Conservation (phyloP, 2,797 vertebrate species). For the Pangasius djambal region DNA sequence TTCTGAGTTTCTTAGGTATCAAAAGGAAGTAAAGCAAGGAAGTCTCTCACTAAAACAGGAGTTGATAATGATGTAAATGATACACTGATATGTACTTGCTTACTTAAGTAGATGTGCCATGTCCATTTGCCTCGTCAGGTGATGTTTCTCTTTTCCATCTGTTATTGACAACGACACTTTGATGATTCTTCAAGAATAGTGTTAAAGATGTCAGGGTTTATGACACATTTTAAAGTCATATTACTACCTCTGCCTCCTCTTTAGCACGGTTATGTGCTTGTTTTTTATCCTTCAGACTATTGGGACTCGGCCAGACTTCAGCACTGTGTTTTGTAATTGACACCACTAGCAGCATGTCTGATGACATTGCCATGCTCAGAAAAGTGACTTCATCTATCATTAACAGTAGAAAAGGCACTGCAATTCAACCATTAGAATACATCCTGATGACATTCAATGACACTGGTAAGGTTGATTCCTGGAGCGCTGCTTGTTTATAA, state of each 20-base stretch:
- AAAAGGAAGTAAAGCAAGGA: not conserved
- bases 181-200: not conserved
- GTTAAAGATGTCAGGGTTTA: not conserved
- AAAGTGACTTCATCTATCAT: conserved; percentile 43
- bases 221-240: not conserved
- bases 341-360: conserved; percentile 51
- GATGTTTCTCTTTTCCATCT: not conserved
- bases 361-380: conserved; percentile 39
- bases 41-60: not conserved
- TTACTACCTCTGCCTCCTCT: not conserved
- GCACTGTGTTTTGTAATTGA: conserved; percentile 56
- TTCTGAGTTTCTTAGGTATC: conserved; percentile 49
- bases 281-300: conserved; percentile 29
- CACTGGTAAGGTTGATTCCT: conserved; percentile 32
- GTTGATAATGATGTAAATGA: not conserved
- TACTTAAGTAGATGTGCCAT: not conserved
- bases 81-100: not conserved
- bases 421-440: conserved; percentile 37
- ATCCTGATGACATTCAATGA: conserved; percentile 59
- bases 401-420: conserved; percentile 30
- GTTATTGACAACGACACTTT: not conserved
- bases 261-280: not conserved
- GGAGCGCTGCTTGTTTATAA: not conserved
- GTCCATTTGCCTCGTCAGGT: not conserved
- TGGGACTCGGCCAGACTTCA: conserved; percentile 39